A percentile compares a stretch with the other conserved stretches of the same genome.
Conservation (phyloP, 2,888 invertebrate genomes). For the Nomada hirtipes region DNA sequence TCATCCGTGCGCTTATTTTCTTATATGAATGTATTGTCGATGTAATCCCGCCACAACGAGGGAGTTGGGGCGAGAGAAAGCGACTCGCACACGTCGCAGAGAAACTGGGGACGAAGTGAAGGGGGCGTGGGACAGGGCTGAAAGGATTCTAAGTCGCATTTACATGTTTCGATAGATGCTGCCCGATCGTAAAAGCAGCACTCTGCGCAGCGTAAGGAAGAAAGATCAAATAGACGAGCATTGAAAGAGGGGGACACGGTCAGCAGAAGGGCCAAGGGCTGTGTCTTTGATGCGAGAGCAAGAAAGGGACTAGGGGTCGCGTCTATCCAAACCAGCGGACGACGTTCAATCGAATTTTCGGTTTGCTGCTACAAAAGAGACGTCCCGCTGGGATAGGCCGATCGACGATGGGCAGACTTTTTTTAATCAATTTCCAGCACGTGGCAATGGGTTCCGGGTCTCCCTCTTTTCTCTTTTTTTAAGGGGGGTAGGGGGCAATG, state of each 20-base stretch:
- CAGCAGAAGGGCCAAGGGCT: constrained; percentile 32
- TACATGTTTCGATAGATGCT: constrained; percentile 75
- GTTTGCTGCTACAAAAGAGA: constrained; percentile 52
- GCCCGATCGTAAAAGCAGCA: constrained; percentile 72
- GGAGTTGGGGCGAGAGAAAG: constrained; percentile 20
- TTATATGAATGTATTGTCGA: constrained; percentile 47
- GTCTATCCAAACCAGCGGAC: constrained; percentile 47
- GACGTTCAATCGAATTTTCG: constrained; percentile 60
- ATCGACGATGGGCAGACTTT: constrained; percentile 36
- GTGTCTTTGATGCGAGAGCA: constrained; percentile 66
- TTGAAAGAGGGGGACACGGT: constrained; percentile 60
- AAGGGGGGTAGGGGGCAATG: not conserved
- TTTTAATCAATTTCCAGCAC: constrained; percentile 58
- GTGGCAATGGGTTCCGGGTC: not conserved
- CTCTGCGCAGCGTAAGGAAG: constrained; percentile 33
- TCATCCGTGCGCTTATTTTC: constrained; percentile 43
- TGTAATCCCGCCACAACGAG: constrained; percentile 48
- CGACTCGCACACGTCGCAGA: not conserved
- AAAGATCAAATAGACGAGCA: constrained; percentile 71
- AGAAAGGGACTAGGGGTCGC: constrained; percentile 42
- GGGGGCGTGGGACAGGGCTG: constrained; percentile 18
- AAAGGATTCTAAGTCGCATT: constrained; percentile 71
- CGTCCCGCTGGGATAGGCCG: constrained; percentile 33
- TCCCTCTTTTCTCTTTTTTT: not conserved
- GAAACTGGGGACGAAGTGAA: too few species aligned